These are phyloP conservation scores for Neogale vison DNA, from an alignment of 2,113 vertebrate species.

Conservation along the genomic window DNA sequence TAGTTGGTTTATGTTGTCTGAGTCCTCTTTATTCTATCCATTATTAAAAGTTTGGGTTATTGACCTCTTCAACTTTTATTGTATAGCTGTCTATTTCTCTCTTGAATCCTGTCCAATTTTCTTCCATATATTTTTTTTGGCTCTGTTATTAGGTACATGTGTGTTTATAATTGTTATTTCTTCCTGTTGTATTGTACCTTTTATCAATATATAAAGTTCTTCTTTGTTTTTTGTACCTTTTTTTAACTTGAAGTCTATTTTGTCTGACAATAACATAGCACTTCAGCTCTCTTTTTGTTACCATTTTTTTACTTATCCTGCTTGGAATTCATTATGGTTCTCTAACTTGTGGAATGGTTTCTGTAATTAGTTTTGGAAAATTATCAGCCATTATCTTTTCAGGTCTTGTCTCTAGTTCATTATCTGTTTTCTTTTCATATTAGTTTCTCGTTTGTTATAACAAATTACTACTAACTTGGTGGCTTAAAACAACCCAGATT, in stretches of 20 bases:
- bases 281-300: neutral
- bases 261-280: neutral
- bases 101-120: neutral
- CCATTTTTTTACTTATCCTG: conserved; percentile 22
- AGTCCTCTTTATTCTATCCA: neutral
- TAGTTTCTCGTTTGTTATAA: neutral
- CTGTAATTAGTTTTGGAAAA: neutral
- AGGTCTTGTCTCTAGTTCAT: neutral
- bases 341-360: neutral
- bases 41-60: neutral
- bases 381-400: neutral
- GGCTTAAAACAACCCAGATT: neutral
- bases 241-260: neutral
- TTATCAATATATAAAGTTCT: neutral
- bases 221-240: neutral
- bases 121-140: neutral
- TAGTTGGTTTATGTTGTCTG: neutral
- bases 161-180: conserved; percentile 19
- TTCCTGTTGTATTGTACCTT: neutral
- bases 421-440: neutral
- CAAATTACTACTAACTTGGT: neutral
- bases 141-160: neutral
- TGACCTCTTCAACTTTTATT: neutral
- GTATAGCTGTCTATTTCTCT: neutral
- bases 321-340: neutral